Conservation (phyloP, 2,113 vertebrate species). For the Ardeotis arabs region DNA sequence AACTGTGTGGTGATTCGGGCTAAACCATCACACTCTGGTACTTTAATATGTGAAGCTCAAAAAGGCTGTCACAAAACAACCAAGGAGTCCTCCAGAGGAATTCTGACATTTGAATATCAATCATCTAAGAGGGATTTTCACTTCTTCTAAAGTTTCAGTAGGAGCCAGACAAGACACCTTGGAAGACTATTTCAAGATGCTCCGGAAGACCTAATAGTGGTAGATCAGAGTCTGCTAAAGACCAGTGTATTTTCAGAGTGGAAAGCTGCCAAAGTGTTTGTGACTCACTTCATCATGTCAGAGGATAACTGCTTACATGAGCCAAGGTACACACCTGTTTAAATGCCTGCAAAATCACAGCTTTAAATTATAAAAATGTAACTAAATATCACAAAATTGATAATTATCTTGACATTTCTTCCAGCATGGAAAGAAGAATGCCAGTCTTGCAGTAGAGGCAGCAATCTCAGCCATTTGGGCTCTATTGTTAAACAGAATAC, state of each 20-base stretch:
- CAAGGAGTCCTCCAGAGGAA: not conserved
- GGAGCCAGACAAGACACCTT: not conserved
- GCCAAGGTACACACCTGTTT: not conserved
- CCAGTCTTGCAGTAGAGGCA: not conserved
- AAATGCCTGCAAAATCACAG: not conserved
- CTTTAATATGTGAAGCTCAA: not conserved
- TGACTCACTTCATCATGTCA: not conserved
- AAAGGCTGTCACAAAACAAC: not conserved
- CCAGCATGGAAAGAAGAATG: not conserved
- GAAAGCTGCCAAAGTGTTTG: not conserved
- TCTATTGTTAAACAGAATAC: not conserved
- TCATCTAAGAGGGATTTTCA: not conserved
- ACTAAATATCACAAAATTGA: not conserved
- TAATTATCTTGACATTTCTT: conserved; percentile 24
- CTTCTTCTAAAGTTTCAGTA: not conserved
- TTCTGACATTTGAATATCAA: not conserved
- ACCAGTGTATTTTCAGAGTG: not conserved
- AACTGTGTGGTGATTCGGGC: too few relatives aligned
- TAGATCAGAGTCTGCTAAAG: not conserved
- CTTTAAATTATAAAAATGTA: not conserved
- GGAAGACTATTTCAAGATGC: not conserved
- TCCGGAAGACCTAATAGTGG: not conserved
- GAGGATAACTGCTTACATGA: not conserved
- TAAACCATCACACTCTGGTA: too few relatives aligned
- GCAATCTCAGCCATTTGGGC: not conserved